A percentile compares a stretch with the other conserved stretches of the same genome.
phyloP scores from a whole-genome alignment of 2,888 invertebrate species.

The Agonopterix heracliana region DNA sequence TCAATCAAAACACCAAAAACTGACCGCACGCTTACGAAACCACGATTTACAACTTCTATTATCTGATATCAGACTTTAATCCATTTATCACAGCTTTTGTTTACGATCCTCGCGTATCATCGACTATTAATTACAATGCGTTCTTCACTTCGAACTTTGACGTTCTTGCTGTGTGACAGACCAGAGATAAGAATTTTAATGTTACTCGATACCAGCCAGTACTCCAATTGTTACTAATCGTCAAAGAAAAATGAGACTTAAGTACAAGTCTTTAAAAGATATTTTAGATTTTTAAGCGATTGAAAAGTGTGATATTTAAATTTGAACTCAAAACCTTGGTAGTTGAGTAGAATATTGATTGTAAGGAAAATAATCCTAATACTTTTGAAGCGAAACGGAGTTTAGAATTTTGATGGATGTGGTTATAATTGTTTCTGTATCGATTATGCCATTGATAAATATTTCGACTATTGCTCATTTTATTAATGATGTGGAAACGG shows the following conservation, averaged over 20 bases:
- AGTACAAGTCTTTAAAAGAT: background rate
- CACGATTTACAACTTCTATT: constrained; percentile 69
- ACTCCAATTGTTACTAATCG: constrained; percentile 26
- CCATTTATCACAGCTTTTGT: constrained; percentile 76
- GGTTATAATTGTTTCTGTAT: constrained; percentile 76
- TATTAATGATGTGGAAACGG: constrained; percentile 74
- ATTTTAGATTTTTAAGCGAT: background rate
- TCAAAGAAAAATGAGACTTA: constrained; percentile 36
- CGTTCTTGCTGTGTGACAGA: constrained; percentile 74
- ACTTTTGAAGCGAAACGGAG: constrained; percentile 43
- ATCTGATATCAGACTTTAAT: constrained; percentile 70
- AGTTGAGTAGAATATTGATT: constrained; percentile 29
- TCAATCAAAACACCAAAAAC: constrained; percentile 32
- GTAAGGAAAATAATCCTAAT: constrained; percentile 30
- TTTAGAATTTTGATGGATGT: constrained; percentile 73
- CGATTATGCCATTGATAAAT: constrained; percentile 77
- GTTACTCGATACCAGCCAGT: constrained; percentile 51
- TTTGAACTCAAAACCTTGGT: constrained; percentile 25
- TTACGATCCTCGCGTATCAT: constrained; percentile 74
- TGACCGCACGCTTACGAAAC: constrained; percentile 63
- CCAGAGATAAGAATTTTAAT: constrained; percentile 74
- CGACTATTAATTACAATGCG: constrained; percentile 75
- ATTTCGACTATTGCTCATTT: constrained; percentile 75
- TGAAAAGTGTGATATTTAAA: constrained; percentile 9
- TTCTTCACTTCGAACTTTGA: constrained; percentile 74